phyloP scores from a whole-genome alignment of 2,888 invertebrate genomes.

The Hydrotaea diabolus region DNA sequence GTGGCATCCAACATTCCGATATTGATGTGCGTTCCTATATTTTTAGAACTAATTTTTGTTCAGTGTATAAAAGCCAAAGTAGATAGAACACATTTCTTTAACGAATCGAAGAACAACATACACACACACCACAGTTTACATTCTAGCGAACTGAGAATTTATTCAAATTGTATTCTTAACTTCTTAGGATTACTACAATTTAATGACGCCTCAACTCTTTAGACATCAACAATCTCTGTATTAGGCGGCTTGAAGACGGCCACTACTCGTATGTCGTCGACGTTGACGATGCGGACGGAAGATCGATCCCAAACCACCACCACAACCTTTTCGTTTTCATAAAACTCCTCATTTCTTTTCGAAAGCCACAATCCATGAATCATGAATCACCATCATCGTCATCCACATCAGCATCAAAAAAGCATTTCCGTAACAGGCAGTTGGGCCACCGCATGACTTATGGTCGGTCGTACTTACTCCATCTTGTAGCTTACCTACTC shows the following conservation, averaged over 20 bases:
- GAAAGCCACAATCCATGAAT: slow-evolving; percentile 32
- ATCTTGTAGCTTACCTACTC: background rate
- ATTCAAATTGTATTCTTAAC: slow-evolving; percentile 32
- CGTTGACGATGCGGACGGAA: background rate
- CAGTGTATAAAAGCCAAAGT: background rate
- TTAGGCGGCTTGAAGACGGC: background rate
- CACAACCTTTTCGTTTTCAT: background rate
- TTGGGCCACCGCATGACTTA: background rate
- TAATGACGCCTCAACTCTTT: slow-evolving; percentile 54
- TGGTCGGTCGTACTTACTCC: background rate
- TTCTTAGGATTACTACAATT: slow-evolving; percentile 21
- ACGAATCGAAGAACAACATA: no score
- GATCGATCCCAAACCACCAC: background rate
- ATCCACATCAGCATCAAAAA: slow-evolving; percentile 28
- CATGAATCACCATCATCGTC: slow-evolving; percentile 62
- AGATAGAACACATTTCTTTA: background rate
- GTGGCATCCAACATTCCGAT: background rate
- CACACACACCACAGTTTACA: background rate
- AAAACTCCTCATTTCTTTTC: slow-evolving; percentile 6
- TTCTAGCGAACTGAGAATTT: background rate
- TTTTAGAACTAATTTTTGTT: slow-evolving; percentile 22
- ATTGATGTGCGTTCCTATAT: slow-evolving; percentile 12
- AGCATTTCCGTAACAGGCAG: background rate
- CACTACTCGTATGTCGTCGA: no score
- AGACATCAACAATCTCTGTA: slow-evolving; percentile 28